Evolutionary conservation across 2,797 vertebrate genomes (phyloP).

Genomic region (Oophaga sylvatica): DNA sequence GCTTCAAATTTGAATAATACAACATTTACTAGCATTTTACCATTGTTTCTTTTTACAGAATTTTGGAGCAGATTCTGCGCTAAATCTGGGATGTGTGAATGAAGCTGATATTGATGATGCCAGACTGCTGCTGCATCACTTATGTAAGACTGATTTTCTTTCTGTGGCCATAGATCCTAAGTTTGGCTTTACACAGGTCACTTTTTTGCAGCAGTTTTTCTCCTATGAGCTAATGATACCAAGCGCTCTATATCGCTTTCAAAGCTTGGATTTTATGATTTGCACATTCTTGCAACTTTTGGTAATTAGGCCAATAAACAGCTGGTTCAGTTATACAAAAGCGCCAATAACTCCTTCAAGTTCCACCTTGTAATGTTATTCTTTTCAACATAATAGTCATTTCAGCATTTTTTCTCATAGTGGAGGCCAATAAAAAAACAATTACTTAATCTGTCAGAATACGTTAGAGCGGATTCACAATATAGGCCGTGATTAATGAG

Average conservation of each 20-base stretch:
- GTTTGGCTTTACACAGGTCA: neutral
- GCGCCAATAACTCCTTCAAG: conserved; percentile 41
- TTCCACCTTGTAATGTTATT: conserved; percentile 51
- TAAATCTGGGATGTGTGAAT: too few relatives aligned
- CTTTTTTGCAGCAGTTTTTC: neutral
- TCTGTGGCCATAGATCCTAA: too few relatives aligned
- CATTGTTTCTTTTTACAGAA: too few relatives aligned
- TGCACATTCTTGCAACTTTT: conserved; percentile 20
- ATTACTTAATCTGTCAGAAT: conserved; percentile 51
- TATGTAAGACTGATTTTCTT: neutral
- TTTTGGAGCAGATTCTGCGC: too few relatives aligned
- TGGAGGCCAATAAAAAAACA: conserved; percentile 47
- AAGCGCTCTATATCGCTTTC: neutral
- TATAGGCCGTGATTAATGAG: conserved; percentile 50
- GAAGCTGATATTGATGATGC: neutral
- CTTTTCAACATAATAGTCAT: conserved; percentile 42
- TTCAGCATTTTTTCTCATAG: conserved; percentile 40
- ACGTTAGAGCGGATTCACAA: conserved; percentile 40
- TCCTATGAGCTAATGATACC: neutral
- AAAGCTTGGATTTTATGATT: conserved; percentile 23
- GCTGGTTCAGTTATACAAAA: neutral
- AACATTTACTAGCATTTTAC: too few relatives aligned
- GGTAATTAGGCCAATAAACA: conserved; percentile 25
- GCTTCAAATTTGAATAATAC: too few relatives aligned
- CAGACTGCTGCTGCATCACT: neutral